Evolutionary conservation across 2,113 vertebrate species (phyloP), one percentile per base, ranked within the genome.

Genomic region (Balaeniceps rex): DNA sequence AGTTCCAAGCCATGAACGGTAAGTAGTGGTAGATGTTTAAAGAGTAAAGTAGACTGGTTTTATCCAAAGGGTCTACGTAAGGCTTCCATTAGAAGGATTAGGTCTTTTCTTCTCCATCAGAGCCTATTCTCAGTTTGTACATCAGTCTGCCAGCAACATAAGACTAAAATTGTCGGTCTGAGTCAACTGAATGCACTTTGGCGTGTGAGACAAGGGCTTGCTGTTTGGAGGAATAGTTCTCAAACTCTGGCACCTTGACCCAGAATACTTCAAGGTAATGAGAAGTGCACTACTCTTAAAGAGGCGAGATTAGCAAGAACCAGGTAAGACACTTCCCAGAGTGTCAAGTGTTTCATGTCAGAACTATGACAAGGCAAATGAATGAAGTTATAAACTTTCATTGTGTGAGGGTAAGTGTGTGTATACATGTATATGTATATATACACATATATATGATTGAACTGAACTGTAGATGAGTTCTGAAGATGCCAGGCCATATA

Each of bases 171-270:
- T 88, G 55, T 57, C 4, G 1, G 7, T 87, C 13, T 89, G 61
- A 84, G 40, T 49, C 66, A 74, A 40, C 12, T 46, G 69, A 70
- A 69, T 23, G 36, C 25, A 14, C 24, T 51, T 68, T 60, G 44
- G 44, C 0, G 0, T 72, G 47, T 44, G 49, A 78, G 47, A 40
- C 0, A 6, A 57, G 44, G 31, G 28, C 24, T 60, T 55, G 36
- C 12, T 55, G 6, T 83, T 81, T 77, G 47, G 24, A 79, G 66
- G 61, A 94, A 36, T 2, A 29, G 46, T 51, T 94, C 77, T 58
- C 42, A 36, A 38, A 34, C 16, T 69, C 36, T 19, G 58, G 22
- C 28, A 79, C 28, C 34, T 54, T 65, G 40, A 88, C 28, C 33
- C 36, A 25, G 26, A 66, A 17, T 8, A 40, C 18, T 51, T 87